phyloP scores from a whole-genome alignment of 2,113 vertebrate genomes.

The Scartelaos histophorus region DNA sequence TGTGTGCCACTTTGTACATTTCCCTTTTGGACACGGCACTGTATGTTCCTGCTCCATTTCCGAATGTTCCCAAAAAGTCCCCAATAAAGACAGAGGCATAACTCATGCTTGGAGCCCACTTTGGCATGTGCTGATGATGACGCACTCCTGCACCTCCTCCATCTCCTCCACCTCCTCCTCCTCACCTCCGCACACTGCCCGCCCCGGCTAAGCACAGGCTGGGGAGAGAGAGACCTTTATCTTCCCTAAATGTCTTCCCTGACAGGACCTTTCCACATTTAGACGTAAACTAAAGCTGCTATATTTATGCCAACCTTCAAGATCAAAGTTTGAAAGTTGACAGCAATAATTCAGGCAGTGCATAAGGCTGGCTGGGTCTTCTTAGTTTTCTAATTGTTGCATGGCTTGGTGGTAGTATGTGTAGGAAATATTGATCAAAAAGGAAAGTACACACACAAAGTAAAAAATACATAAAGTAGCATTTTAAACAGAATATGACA shows the following conservation, averaged over 20 bases:
- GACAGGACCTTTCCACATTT: conserved; percentile 2
- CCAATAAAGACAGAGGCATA: not conserved
- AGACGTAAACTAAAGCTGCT: not conserved
- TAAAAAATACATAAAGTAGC: too few species aligned
- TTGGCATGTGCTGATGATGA: not conserved
- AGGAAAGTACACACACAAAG: too few species aligned
- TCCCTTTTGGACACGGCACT: not conserved
- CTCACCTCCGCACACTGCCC: not conserved
- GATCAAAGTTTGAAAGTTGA: not conserved
- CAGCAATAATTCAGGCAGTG: not conserved
- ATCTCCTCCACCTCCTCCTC: not conserved
- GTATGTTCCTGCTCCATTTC: not conserved
- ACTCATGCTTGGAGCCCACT: not conserved
- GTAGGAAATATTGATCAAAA: too few species aligned
- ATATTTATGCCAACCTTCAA: not conserved
- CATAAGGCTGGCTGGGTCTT: too few species aligned
- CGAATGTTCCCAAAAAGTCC: not conserved
- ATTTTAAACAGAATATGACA: too few species aligned
- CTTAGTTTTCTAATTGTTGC: too few species aligned
- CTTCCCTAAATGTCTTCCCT: not conserved
- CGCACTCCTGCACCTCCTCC: not conserved
- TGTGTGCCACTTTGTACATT: not conserved
- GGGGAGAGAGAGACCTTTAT: not conserved
- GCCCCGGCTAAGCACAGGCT: not conserved
- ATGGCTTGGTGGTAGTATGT: too few species aligned